A percentile compares a stretch with the other conserved stretches of the same genome.
Conservation (phyloP, 2,888 invertebrate genomes). For the Polydrusus cervinus region DNA sequence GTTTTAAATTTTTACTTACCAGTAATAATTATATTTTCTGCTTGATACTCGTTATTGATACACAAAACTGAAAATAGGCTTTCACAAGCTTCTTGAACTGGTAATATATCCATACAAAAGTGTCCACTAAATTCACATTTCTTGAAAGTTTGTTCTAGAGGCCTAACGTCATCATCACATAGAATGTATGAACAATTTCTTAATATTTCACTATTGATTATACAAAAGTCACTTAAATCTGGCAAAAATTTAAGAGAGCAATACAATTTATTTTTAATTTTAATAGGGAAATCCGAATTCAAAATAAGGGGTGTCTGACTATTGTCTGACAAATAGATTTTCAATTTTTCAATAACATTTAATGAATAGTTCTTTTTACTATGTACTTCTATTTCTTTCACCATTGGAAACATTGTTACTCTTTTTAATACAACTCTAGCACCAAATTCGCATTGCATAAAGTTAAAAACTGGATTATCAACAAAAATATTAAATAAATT, state of each 20-base stretch:
- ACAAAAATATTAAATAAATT: conserved; percentile 69
- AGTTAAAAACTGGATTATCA: conserved; percentile 73
- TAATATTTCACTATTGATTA: conserved; percentile 74
- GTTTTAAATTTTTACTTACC: conserved; percentile 63
- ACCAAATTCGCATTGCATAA: conserved; percentile 75
- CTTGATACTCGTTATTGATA: conserved; percentile 54
- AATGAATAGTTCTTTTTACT: conserved; percentile 62
- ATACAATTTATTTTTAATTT: conserved; percentile 66
- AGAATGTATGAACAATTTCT: conserved; percentile 71
- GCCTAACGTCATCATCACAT: conserved; percentile 53
- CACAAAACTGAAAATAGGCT: conserved; percentile 65
- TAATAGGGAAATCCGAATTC: conserved; percentile 74
- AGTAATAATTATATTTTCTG: conserved; percentile 72
- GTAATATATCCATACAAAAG: conserved; percentile 67
- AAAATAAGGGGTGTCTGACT: conserved; percentile 73
- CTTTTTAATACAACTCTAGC: conserved; percentile 74
- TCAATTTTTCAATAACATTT: conserved; percentile 72
- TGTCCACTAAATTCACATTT: conserved; percentile 32
- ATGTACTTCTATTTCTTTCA: conserved; percentile 72
- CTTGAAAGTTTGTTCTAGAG: conserved; percentile 40
- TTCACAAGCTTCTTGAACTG: conserved; percentile 73
- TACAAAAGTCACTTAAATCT: conserved; percentile 71
- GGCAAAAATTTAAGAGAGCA: conserved; percentile 69
- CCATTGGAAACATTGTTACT: conserved; percentile 65
- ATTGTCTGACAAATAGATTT: conserved; percentile 73